These are phyloP conservation scores for Philaenus spumarius DNA, from an alignment of 1,140 invertebrate genomes.

Conservation along the genomic window DNA sequence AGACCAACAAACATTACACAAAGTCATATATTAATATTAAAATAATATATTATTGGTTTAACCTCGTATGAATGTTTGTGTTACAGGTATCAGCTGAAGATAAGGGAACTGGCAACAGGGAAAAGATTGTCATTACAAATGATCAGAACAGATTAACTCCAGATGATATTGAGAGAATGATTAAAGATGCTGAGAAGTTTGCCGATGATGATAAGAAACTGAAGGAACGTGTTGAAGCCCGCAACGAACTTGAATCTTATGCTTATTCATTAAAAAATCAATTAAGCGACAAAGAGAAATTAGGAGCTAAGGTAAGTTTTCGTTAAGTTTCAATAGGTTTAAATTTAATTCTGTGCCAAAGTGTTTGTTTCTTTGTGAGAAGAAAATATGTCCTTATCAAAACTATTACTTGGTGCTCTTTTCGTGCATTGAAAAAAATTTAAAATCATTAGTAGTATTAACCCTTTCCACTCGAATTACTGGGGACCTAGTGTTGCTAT, in stretches of 20 bases:
- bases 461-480: too few relatives aligned
- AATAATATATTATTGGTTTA: too few relatives aligned
- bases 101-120: constrained; percentile 96
- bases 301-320: constrained; percentile 77
- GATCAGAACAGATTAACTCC: constrained; percentile 95
- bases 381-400: too few relatives aligned
- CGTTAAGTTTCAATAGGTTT: too few relatives aligned
- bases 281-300: constrained; percentile 94
- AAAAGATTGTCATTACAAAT: constrained; percentile 98
- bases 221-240: constrained; percentile 93
- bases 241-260: constrained; percentile 94
- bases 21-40: too few relatives aligned
- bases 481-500: too few relatives aligned
- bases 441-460: too few relatives aligned
- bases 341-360: neutral
- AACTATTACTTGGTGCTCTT: too few relatives aligned
- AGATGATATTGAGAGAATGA: constrained; percentile 98
- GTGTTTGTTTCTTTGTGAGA: neutral
- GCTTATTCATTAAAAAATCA: constrained; percentile 98
- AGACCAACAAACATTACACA: too few relatives aligned
- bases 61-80: too few relatives aligned
- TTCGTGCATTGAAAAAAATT: too few relatives aligned
- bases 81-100: constrained; percentile 92
- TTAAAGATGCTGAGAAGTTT: constrained; percentile 97
- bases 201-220: constrained; percentile 97